Evolutionary conservation across 2,888 invertebrate genomes (phyloP), one percentile per base, ranked within the genome.

Genomic region (Acanthopleura granulata): DNA sequence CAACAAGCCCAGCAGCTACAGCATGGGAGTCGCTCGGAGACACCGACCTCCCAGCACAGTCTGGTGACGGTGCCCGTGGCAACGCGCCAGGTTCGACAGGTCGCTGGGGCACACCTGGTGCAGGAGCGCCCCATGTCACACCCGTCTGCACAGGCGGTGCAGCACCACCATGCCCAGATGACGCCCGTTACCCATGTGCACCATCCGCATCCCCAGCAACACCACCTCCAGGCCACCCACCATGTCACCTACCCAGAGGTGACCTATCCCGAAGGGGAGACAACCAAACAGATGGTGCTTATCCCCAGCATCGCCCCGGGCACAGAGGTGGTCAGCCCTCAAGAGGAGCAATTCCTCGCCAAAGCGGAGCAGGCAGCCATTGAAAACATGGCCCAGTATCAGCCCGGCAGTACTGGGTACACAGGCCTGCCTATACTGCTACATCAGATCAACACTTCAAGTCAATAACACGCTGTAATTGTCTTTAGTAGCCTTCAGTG

Each of bases 361-460:
- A 66, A 66, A 66, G 66, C 66, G 18, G 66, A 66, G 29, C 25
- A 66, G 25, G 66, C 66, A 25, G 66, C 66, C 29, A 66, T 66
- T 18, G 66, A 66, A 25, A 66, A 66, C 25, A 66, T 66, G 66
- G 16, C 66, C 29, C 66, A 66, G 14, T 66, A 66, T 27, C 66
- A 66, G 29, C 66, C 66, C 16, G 66, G 27, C 22, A 66, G 66
- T 25, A 66, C 66, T 22, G 66, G 66, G 1, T 66, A 66, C 66
- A 66, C 66, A 16, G 66, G 66, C 16, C 25, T 66, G 29, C 66
- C 66, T 25, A 66, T 66, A 16, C 29, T 66, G 16, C 66, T 66
- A 16, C 66, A 66, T 27, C 66, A 66, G 6, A 66, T 66, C 66
- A 66, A 66, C 14, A 66, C 66, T 3, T 40, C 40, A 3, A 40